phyloP scores from a whole-genome alignment of 2,797 vertebrate genomes.

The Spinus pinus region DNA sequence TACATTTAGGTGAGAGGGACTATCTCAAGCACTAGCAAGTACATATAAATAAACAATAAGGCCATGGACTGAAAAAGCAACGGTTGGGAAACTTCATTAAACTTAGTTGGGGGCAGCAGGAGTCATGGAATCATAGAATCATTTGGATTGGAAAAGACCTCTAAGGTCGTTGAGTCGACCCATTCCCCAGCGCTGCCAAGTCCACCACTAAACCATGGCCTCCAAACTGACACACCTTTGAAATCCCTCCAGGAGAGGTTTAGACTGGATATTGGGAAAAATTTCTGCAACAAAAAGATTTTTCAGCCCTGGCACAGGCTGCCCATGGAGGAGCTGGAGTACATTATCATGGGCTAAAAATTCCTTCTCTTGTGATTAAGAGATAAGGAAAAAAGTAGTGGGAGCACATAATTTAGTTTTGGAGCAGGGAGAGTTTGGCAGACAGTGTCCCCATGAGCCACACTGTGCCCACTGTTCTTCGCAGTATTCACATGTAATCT shows the following conservation, averaged over 20 bases:
- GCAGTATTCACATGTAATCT: neutral
- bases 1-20: neutral
- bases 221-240: neutral
- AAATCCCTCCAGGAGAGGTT: neutral
- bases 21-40: neutral
- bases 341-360: rapidly evolving
- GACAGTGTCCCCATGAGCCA: neutral
- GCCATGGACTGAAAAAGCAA: neutral
- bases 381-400: neutral
- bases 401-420: neutral
- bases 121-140: neutral
- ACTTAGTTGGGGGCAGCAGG: rapidly evolving
- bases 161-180: rapidly evolving
- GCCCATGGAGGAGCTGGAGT: too few relatives aligned
- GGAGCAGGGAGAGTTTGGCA: neutral
- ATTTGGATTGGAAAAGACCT: neutral
- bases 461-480: neutral
- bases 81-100: neutral
- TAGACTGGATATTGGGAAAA: neutral
- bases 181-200: rapidly evolving
- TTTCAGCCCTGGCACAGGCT: neutral
- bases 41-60: neutral
- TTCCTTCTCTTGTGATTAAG: neutral
- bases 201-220: neutral
- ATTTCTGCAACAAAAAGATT: neutral